phyloP scores from a whole-genome alignment of 2,113 vertebrate genomes.

The Macheiramphus alcinus region DNA sequence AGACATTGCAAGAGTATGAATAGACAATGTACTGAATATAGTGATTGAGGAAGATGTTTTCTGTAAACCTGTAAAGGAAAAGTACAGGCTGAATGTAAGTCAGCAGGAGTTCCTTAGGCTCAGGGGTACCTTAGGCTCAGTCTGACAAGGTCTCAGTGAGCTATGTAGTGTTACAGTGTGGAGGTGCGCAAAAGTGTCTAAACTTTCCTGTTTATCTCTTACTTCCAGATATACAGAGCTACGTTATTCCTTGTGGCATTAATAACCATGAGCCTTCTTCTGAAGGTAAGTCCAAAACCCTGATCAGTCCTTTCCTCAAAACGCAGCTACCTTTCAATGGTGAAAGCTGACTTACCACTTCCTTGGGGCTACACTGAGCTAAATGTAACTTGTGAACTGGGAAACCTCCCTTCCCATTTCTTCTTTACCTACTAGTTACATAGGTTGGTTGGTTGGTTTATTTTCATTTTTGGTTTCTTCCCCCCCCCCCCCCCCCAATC shows the following conservation, averaged over 20 bases:
- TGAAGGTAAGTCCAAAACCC: not conserved
- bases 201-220: not conserved
- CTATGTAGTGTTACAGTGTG: not conserved
- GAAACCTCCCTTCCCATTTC: not conserved
- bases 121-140: not conserved
- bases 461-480: rapidly evolving
- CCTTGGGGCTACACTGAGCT: not conserved
- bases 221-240: not conserved
- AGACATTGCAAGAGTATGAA: not conserved
- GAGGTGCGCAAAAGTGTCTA: not conserved
- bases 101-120: not conserved
- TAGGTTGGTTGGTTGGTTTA: not conserved
- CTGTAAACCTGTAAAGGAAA: not conserved
- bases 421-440: not conserved
- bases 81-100: not conserved
- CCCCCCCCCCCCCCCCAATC: rapidly evolving
- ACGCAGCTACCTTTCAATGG: not conserved
- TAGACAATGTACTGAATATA: not conserved
- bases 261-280: not conserved
- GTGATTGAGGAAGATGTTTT: not conserved
- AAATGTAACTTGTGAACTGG: not conserved
- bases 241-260: not conserved
- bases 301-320: not conserved
- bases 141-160: not conserved
- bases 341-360: not conserved